These are phyloP conservation scores for Neodiprion pinetum DNA, from an alignment of 1,140 invertebrate genomes.

Conservation along the genomic window DNA sequence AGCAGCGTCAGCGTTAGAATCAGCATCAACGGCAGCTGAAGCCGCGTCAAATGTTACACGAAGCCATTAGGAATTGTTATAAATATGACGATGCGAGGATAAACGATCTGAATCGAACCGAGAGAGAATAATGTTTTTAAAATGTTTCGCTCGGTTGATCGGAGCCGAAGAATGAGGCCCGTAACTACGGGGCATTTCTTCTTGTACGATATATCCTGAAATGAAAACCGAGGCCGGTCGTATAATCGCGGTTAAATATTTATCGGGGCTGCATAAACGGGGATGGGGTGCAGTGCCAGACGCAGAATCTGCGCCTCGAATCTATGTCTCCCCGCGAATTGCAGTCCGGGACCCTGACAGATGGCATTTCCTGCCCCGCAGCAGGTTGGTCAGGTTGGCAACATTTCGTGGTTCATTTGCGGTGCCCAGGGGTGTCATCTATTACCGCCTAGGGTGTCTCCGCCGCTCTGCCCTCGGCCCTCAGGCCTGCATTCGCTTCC, in stretches of 20 bases:
- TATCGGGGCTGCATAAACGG: not conserved
- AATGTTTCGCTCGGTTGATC: not conserved
- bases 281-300: not conserved
- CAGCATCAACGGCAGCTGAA: no score
- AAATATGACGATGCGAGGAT: no score
- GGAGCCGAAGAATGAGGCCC: no score
- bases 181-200: not conserved
- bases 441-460: conserved; percentile 53
- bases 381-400: conserved; percentile 59
- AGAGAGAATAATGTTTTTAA: not conserved
- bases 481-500: conserved; percentile 21
- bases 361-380: not conserved
- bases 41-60: no score
- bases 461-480: conserved; percentile 24
- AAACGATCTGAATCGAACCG: no score
- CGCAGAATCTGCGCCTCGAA: not conserved
- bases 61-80: no score
- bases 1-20: no score
- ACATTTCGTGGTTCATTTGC: conserved; percentile 65
- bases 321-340: not conserved
- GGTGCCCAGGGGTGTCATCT: conserved; percentile 63
- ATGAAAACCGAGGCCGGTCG: not conserved
- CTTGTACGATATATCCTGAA: not conserved
- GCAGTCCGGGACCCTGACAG: not conserved
- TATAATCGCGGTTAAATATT: not conserved